Evolutionary conservation across 2,888 invertebrate genomes (phyloP).

Genomic region (Andricus curvator): DNA sequence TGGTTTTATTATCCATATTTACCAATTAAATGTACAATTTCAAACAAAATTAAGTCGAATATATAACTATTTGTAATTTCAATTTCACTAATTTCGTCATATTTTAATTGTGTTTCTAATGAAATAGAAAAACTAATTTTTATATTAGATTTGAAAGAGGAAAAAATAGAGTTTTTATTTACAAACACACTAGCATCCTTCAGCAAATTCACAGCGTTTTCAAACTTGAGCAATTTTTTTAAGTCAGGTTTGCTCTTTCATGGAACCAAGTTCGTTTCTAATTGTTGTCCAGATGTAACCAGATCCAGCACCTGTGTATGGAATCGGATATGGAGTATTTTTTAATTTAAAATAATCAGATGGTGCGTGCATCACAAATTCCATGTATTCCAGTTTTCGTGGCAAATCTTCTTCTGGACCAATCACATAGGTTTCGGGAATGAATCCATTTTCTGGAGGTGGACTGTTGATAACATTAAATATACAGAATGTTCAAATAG

Average conservation of each 20-base stretch:
- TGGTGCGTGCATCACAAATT: slow-evolving; percentile 96
- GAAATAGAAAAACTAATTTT: neutral
- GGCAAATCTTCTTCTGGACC: slow-evolving; percentile 96
- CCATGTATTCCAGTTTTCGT: slow-evolving; percentile 90
- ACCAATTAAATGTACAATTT: neutral
- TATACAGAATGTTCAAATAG: neutral
- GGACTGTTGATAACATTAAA: slow-evolving; percentile 79
- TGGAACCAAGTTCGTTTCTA: slow-evolving; percentile 67
- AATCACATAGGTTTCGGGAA: slow-evolving; percentile 93
- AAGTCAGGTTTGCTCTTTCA: slow-evolving; percentile 2
- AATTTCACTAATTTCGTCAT: neutral
- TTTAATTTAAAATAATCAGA: slow-evolving; percentile 92
- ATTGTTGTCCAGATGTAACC: slow-evolving; percentile 75
- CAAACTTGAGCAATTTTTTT: slow-evolving; percentile 7
- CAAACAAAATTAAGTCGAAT: neutral
- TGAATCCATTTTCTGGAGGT: slow-evolving; percentile 88
- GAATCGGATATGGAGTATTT: slow-evolving; percentile 87
- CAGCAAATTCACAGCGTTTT: neutral
- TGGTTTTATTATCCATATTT: neutral
- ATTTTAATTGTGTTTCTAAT: neutral
- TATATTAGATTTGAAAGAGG: neutral
- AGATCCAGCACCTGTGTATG: slow-evolving; percentile 71
- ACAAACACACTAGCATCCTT: neutral
- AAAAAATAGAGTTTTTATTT: slow-evolving; percentile 16
- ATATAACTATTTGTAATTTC: neutral